These are phyloP conservation scores for Antheraea mylitta DNA, from an alignment of 1,140 invertebrate species.

Conservation along the genomic window DNA sequence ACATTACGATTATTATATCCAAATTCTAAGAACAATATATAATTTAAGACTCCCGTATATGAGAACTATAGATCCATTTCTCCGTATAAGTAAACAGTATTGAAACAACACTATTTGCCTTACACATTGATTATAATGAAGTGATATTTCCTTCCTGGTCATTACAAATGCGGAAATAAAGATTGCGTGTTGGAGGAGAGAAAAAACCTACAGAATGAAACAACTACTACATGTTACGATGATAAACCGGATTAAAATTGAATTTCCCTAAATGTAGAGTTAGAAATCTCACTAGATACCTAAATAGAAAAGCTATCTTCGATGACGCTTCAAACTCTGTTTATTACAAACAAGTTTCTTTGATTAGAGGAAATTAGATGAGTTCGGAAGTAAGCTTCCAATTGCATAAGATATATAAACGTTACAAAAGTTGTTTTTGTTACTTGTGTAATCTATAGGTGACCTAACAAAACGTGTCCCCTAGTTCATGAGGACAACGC, in stretches of 20 bases:
- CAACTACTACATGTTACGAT: background rate
- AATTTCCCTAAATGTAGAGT: background rate
- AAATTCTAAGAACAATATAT: no score
- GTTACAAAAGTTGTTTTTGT: background rate
- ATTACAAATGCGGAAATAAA: background rate
- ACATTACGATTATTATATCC: no score
- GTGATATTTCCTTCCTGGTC: conserved; percentile 32
- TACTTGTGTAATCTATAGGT: background rate
- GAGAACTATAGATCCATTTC: background rate
- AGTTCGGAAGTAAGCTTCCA: background rate
- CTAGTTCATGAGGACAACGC: no score
- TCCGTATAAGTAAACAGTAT: background rate
- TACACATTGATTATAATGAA: conserved; percentile 31
- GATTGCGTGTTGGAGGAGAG: background rate
- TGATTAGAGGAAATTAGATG: background rate
- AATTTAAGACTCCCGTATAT: no score
- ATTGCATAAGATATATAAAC: background rate
- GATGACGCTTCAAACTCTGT: background rate
- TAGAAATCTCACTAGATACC: background rate
- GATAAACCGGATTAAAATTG: background rate
- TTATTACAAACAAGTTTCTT: background rate
- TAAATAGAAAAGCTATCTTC: background rate
- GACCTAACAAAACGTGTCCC: no score
- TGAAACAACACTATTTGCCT: conserved; percentile 29
- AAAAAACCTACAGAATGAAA: background rate